These are phyloP conservation scores for Xenus cinereus DNA, from an alignment of 2,113 vertebrate genomes.

Conservation along the genomic window DNA sequence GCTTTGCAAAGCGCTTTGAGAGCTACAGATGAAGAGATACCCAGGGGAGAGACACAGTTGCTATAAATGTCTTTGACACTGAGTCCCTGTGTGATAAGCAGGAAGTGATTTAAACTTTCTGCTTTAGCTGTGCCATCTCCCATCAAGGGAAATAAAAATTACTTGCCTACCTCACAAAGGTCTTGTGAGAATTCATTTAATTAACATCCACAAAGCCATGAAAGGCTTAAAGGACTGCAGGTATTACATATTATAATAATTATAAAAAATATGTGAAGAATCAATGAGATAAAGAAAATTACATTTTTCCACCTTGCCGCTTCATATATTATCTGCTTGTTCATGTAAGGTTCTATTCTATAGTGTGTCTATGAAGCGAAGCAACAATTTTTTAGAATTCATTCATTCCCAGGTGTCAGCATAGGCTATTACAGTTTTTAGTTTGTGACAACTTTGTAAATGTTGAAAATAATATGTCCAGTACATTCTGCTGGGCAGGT, in stretches of 20 bases:
- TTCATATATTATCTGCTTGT: not conserved
- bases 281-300: constrained; percentile 33
- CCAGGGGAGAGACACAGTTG: not conserved
- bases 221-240: constrained; percentile 20
- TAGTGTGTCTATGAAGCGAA: not conserved
- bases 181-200: constrained; percentile 49
- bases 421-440: not conserved
- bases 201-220: constrained; percentile 17
- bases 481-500: not conserved
- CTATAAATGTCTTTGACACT: constrained; percentile 22
- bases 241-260: not conserved
- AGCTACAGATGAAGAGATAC: not conserved
- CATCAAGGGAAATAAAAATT: constrained; percentile 30
- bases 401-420: not conserved
- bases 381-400: not conserved
- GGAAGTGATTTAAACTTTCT: constrained; percentile 35
- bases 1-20: not conserved
- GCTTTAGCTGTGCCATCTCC: not conserved
- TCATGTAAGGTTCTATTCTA: not conserved
- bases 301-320: not conserved
- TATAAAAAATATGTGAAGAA: not conserved
- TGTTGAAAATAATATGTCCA: not conserved
- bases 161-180: not conserved
- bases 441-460: not conserved
- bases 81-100: not conserved